Percentiles rank a stretch among this genome's conserved stretches.
phyloP scores from a whole-genome alignment of 2,888 invertebrate genomes.

The Anagyrus pseudococci region DNA sequence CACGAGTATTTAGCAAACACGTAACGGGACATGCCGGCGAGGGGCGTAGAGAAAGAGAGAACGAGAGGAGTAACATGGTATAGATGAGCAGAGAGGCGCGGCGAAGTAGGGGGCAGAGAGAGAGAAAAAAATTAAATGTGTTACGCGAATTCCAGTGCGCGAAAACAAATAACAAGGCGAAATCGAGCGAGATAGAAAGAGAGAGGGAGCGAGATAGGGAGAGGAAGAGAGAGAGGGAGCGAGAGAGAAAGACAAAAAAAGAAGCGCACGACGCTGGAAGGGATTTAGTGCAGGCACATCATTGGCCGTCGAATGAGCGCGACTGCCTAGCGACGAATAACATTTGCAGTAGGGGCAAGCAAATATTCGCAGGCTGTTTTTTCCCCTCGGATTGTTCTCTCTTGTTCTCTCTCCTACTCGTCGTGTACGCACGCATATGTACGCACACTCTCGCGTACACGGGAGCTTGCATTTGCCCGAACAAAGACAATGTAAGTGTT shows the following conservation, averaged over 20 bases:
- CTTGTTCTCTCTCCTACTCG: background rate
- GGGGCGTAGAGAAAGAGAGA: constrained; percentile 1
- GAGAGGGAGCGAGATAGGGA: constrained; percentile 8
- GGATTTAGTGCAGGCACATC: constrained; percentile 32
- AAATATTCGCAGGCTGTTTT: constrained; percentile 39
- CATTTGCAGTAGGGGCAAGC: constrained; percentile 37
- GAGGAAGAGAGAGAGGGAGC: constrained; percentile 6
- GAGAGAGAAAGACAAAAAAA: constrained; percentile 15
- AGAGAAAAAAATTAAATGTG: constrained; percentile 11
- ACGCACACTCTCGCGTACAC: no score
- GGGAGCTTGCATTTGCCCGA: background rate
- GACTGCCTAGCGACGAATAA: constrained; percentile 34
- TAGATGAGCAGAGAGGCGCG: no score
- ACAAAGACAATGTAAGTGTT: no score
- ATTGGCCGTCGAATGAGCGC: constrained; percentile 36
- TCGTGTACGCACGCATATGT: no score
- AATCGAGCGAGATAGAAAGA: constrained; percentile 18
- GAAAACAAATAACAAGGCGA: constrained; percentile 22
- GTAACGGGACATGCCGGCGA: constrained; percentile 8
- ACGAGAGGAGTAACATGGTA: no score
- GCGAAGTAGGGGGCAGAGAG: background rate
- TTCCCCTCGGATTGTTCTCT: constrained; percentile 23
- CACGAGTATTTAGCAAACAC: constrained; percentile 3
- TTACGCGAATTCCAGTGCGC: constrained; percentile 21
- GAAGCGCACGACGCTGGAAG: constrained; percentile 20